Conservation (phyloP, 2,797 vertebrate species). For the Valencia hispanica region DNA sequence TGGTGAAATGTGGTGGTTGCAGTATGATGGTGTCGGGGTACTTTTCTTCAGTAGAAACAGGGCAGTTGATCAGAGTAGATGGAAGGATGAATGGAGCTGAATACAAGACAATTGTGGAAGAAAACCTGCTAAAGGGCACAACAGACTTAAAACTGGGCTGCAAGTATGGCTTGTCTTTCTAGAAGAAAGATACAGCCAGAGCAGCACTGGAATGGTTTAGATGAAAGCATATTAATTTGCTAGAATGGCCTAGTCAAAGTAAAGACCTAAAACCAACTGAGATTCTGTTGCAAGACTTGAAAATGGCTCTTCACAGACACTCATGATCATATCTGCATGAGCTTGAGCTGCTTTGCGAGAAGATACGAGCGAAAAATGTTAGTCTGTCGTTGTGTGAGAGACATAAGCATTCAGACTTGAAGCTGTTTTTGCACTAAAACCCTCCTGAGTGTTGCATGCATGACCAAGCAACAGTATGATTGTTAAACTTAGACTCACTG, state of each 20-base stretch:
- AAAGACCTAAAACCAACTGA: not conserved
- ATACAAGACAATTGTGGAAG: not conserved
- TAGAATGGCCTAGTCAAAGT: not conserved
- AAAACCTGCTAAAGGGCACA: not conserved
- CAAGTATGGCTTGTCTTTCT: not conserved
- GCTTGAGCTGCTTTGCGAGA: not conserved
- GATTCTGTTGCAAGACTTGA: not conserved
- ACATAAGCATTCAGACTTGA: not conserved
- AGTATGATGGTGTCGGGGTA: not conserved
- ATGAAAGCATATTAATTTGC: not conserved
- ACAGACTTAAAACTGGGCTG: not conserved
- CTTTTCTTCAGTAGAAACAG: not conserved
- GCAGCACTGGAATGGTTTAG: not conserved
- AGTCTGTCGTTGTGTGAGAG: not conserved
- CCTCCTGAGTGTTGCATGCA: constrained; percentile 2
- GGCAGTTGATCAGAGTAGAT: not conserved
- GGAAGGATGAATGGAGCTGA: not conserved
- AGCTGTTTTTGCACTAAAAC: not conserved
- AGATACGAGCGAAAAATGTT: not conserved
- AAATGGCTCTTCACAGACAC: not conserved
- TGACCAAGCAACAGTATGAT: constrained; percentile 1
- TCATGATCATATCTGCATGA: not conserved
- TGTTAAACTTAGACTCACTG: constrained; percentile 4
- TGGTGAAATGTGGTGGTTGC: not conserved
- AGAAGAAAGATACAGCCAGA: not conserved